These are phyloP conservation scores for Lates japonicus DNA, from an alignment of 2,797 vertebrate species.

Conservation along the genomic window DNA sequence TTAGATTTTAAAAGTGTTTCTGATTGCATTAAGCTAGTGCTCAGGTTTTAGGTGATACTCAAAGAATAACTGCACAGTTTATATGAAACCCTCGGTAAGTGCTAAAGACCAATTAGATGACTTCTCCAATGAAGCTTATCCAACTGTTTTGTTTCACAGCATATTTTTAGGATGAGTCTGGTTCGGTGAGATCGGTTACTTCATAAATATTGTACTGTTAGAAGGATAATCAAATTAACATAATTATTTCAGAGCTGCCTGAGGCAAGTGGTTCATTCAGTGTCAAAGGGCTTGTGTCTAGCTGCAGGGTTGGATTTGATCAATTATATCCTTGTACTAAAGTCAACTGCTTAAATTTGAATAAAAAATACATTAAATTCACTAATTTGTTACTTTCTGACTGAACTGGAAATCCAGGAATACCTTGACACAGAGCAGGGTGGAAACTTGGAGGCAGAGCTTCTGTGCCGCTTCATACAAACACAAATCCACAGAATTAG, in stretches of 20 bases:
- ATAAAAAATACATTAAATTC: constrained; percentile 29
- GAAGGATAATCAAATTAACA: constrained; percentile 69
- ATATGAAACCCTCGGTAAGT: constrained; percentile 61
- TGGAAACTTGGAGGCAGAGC: constrained; percentile 15
- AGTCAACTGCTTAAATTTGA: constrained; percentile 39
- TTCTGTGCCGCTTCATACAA: constrained; percentile 25
- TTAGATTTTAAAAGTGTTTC: constrained; percentile 78
- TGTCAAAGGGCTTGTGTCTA: constrained; percentile 69
- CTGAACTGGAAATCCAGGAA: constrained; percentile 20
- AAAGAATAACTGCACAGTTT: constrained; percentile 52
- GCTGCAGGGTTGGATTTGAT: constrained; percentile 71
- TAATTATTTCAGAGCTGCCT: constrained; percentile 69
- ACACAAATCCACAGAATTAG: constrained; percentile 68
- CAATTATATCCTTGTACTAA: constrained; percentile 48
- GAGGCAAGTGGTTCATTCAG: constrained; percentile 62
- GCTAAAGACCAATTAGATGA: constrained; percentile 66
- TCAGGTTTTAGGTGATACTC: constrained; percentile 73
- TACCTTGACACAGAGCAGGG: not conserved
- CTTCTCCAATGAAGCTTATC: constrained; percentile 46
- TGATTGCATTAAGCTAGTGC: constrained; percentile 74
- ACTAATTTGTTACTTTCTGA: constrained; percentile 15
- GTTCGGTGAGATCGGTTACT: constrained; percentile 41
- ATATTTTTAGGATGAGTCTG: constrained; percentile 37
- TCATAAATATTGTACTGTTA: constrained; percentile 62
- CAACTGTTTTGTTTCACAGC: constrained; percentile 62